These are phyloP conservation scores for Cactoblastis cactorum DNA, from an alignment of 2,888 invertebrate species.

Conservation along the genomic window DNA sequence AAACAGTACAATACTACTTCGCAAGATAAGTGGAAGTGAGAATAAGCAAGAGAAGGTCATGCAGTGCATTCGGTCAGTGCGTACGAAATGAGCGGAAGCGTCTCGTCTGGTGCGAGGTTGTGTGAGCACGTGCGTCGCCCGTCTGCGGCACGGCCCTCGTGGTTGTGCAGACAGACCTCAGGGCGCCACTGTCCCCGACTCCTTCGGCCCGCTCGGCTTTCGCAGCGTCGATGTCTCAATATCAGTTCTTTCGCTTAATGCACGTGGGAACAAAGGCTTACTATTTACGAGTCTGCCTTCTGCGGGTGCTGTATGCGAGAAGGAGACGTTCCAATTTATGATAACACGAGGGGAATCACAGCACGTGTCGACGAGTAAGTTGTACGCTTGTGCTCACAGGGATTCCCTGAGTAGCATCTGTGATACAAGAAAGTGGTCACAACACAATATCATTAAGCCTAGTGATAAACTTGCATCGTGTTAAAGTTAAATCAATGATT, in stretches of 20 bases:
- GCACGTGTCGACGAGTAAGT: slow-evolving; percentile 68
- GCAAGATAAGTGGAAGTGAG: background rate
- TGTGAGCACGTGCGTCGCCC: slow-evolving; percentile 43
- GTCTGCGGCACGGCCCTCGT: slow-evolving; percentile 60
- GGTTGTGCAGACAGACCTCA: slow-evolving; percentile 47
- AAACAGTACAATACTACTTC: background rate
- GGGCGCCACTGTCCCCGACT: slow-evolving; percentile 71
- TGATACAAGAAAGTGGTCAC: slow-evolving; percentile 74
- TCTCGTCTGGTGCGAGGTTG: slow-evolving; percentile 48
- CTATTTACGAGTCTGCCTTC: slow-evolving; percentile 83
- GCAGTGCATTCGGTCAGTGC: slow-evolving; percentile 32
- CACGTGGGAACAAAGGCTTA: slow-evolving; percentile 80
- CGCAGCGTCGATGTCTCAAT: slow-evolving; percentile 70
- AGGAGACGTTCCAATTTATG: slow-evolving; percentile 84
- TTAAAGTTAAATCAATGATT: slow-evolving; percentile 55
- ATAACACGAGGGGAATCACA: slow-evolving; percentile 69
- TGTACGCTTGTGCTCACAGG: slow-evolving; percentile 71
- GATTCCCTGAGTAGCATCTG: slow-evolving; percentile 70
- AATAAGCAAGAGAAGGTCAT: slow-evolving; percentile 23
- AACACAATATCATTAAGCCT: slow-evolving; percentile 73
- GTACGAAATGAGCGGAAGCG: slow-evolving; percentile 36
- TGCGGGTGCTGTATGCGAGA: slow-evolving; percentile 91
- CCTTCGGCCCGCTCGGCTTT: slow-evolving; percentile 68
- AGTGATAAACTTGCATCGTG: slow-evolving; percentile 69
- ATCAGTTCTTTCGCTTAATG: slow-evolving; percentile 75